Conservation (phyloP, 2,113 vertebrate genomes). For the Triplophysa tibetana region DNA sequence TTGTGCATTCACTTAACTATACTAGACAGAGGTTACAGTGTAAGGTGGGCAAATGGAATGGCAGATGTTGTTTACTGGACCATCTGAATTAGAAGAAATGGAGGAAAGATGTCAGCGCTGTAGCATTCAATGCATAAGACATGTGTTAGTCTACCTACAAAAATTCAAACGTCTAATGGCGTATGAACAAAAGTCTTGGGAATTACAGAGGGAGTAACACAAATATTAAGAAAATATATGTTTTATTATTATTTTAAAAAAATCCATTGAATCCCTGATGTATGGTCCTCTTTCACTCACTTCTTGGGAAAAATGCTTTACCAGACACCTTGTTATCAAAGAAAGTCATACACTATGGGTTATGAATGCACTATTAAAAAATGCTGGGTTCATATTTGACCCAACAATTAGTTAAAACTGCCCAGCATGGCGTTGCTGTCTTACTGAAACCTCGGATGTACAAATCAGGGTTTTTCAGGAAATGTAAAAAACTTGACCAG, state of each 20-base stretch:
- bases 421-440: too few species aligned
- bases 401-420: too few species aligned
- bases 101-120: constrained; percentile 32
- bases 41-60: constrained; percentile 55
- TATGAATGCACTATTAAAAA: too few species aligned
- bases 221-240: neutral
- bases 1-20: constrained; percentile 60
- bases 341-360: too few species aligned
- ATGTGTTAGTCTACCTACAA: constrained; percentile 27
- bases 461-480: too few species aligned
- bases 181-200: neutral
- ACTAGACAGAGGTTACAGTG: constrained; percentile 56
- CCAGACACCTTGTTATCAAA: too few species aligned
- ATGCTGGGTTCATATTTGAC: too few species aligned
- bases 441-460: too few species aligned
- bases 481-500: too few species aligned
- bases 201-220: neutral
- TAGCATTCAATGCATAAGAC: constrained; percentile 17
- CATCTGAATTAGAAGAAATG: constrained; percentile 51
- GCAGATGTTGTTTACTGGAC: constrained; percentile 60
- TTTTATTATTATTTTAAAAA: neutral
- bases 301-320: too few species aligned
- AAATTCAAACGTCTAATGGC: neutral
- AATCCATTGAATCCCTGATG: neutral
- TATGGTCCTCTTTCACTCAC: too few species aligned